Conservation (phyloP, 2,113 vertebrate species). For the Podiceps cristatus region DNA sequence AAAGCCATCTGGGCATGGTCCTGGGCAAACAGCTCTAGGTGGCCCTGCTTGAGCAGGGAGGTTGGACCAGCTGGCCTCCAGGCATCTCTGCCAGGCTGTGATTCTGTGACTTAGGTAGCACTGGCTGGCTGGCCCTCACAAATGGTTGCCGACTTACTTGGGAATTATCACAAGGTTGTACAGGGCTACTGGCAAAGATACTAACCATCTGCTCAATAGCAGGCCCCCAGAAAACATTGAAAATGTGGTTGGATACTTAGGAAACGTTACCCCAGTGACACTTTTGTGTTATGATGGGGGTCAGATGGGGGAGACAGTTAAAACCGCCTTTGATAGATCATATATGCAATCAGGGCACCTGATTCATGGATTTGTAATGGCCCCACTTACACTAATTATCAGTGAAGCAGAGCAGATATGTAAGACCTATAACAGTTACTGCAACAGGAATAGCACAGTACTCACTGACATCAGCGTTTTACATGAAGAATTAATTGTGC, state of each 20-base stretch:
- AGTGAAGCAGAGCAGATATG: background rate
- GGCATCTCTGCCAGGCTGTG: background rate
- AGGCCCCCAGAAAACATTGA: background rate
- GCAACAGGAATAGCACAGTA: background rate
- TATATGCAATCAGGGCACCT: background rate
- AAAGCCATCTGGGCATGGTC: background rate
- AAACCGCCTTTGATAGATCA: background rate
- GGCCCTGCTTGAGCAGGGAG: background rate
- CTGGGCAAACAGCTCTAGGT: background rate
- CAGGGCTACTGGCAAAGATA: background rate
- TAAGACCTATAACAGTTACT: background rate
- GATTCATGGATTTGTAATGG: background rate
- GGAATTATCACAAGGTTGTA: background rate
- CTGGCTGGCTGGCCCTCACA: background rate
- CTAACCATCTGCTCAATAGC: background rate
- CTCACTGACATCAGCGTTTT: background rate
- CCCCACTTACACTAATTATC: background rate
- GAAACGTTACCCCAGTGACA: background rate
- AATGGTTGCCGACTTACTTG: background rate
- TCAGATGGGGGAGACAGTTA: background rate
- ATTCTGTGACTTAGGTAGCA: background rate
- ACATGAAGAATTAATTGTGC: background rate
- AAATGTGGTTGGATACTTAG: background rate
- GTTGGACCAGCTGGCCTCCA: background rate
- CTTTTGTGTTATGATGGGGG: background rate